Conservation (phyloP, 2,797 vertebrate genomes). For the Glyptemys insculpta region DNA sequence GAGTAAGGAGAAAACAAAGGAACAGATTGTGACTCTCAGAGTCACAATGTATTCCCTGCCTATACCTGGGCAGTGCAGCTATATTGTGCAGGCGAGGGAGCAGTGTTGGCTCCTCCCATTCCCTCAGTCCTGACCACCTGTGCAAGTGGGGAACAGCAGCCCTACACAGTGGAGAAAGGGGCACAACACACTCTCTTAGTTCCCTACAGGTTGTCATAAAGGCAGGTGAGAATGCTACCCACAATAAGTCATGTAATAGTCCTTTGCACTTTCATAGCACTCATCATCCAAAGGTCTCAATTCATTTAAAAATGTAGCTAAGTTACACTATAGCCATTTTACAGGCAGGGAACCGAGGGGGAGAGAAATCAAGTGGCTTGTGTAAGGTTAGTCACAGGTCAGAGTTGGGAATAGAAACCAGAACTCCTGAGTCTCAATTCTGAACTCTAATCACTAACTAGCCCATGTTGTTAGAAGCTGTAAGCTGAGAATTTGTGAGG, state of each 20-base stretch:
- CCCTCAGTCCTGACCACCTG: background rate
- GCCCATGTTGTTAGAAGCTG: background rate
- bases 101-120: background rate
- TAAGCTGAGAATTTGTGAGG: background rate
- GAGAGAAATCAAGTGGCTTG: background rate
- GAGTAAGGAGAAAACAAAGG: background rate
- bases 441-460: background rate
- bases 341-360: background rate
- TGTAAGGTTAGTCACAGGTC: rapidly evolving
- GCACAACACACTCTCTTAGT: background rate
- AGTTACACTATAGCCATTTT: background rate
- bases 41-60: background rate
- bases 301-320: background rate
- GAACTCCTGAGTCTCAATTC: background rate
- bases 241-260: background rate
- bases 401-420: constrained; percentile 22
- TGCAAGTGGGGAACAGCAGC: background rate
- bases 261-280: background rate
- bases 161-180: background rate
- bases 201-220: background rate
- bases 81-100: background rate
- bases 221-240: background rate
- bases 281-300: background rate
- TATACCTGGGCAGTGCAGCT: background rate
- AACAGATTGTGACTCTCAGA: background rate